These are phyloP conservation scores for Drosophila dives DNA, from an alignment of 2,888 invertebrate genomes.

Conservation along the genomic window DNA sequence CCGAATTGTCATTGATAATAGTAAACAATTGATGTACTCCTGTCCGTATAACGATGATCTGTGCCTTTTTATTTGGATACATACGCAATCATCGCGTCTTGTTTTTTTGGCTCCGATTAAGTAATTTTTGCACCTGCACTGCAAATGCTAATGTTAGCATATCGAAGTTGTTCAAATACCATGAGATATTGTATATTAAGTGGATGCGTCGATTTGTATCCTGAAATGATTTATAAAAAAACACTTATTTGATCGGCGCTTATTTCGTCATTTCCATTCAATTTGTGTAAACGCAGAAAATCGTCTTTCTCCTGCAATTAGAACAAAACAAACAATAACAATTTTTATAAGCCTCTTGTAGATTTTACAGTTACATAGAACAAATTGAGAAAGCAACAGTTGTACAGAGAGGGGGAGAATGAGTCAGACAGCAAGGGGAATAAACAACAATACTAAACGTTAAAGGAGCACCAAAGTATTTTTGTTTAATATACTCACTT, in stretches of 20 bases:
- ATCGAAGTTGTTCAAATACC: slow-evolving; percentile 92
- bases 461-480: neutral
- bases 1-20: slow-evolving; percentile 27
- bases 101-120: slow-evolving; percentile 32
- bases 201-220: slow-evolving; percentile 92
- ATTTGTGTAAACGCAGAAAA: slow-evolving; percentile 86
- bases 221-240: slow-evolving; percentile 93
- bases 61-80: neutral
- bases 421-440: neutral
- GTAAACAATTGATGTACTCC: too few species aligned
- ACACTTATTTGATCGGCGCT: slow-evolving; percentile 94
- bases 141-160: slow-evolving; percentile 88
- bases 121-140: slow-evolving; percentile 86
- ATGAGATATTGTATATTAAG: slow-evolving; percentile 91
- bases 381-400: slow-evolving; percentile 8
- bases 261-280: slow-evolving; percentile 85
- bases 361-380: slow-evolving; percentile 6
- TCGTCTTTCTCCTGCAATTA: slow-evolving; percentile 86
- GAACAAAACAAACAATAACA: slow-evolving; percentile 10
- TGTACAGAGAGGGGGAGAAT: too few species aligned
- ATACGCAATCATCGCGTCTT: slow-evolving; percentile 2
- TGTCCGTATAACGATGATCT: too few species aligned
- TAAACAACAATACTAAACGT: neutral
- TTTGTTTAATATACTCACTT: slow-evolving; percentile 29
- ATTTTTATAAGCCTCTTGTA: neutral